Evolutionary conservation across 2,113 vertebrate genomes (phyloP), one percentile per base, ranked within the genome.

Genomic region (Brachypteracias leptosomus): DNA sequence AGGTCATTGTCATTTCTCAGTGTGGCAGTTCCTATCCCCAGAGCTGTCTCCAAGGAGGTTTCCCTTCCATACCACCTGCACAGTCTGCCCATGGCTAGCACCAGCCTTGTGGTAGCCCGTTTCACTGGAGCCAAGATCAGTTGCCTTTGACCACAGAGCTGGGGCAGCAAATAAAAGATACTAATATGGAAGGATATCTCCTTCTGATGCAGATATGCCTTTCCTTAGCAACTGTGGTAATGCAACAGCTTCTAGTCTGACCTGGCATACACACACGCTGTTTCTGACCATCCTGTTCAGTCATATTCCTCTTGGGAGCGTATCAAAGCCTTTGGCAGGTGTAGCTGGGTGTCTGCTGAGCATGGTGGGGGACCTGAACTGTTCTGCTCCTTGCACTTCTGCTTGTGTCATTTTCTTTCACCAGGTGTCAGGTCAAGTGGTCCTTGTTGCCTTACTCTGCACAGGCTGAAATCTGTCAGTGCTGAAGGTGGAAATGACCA

Each of bases 261-360:
- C 36, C 20, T 1, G 3, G 13, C 7, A 4, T 24, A 76, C 36
- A 67, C 55, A 6, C 38, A 1, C 2, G 0, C 16, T 49, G 16
- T 73, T 92, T 93, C 72, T 80, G 85, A 88, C 75, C 33, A 21
- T 90, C 92, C 79, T 74, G 79, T 58, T 88, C 31, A 80, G 55
- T 42, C 31, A 51, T 90, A 88, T 96, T 97, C 88, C 51, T 76
- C 51, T 49, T 9, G 7, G 47, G 33, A 91, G 33, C 20, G 33
- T 13, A 63, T 10, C 4, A 4, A 81, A 86, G 40, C 36, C 72
- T 76, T 59, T 74, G 67, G 14, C 31, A 77, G n/a, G 7, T 83
- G 29, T 33, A 35, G 47, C 51, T 81, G 35, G 11, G 4, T 78
- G 29, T 78, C 70, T 91, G 33, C 46, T 85, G 33, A 86, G n/a